phyloP scores from a whole-genome alignment of 2,113 vertebrate species.

The Gallinago jamesoni region DNA sequence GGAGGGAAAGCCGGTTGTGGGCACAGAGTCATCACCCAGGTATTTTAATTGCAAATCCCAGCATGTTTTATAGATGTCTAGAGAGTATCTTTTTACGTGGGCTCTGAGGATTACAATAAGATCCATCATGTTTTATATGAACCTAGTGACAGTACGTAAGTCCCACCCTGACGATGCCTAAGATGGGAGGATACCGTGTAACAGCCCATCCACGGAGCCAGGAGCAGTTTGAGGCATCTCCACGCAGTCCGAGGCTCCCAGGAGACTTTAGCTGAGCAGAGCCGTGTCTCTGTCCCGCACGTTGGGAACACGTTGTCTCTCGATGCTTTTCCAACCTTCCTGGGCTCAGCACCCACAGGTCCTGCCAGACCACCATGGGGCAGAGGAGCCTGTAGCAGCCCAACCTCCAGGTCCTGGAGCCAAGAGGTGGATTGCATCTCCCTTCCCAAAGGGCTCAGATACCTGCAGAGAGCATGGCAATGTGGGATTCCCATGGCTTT shows the following conservation, averaged over 20 bases:
- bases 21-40: conserved; percentile 39
- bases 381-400: background rate
- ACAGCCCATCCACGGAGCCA: background rate
- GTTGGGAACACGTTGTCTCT: accelerated
- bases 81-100: conserved; percentile 25
- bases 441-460: accelerated
- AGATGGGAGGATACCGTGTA: background rate
- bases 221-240: background rate
- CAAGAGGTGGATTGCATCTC: accelerated
- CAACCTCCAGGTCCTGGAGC: background rate
- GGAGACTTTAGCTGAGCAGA: background rate
- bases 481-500: background rate
- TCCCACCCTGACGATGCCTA: background rate
- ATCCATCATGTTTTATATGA: conserved; percentile 46
- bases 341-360: background rate
- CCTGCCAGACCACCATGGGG: accelerated
- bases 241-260: accelerated
- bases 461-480: accelerated
- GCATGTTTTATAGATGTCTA: conserved; percentile 56
- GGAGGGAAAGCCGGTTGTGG: background rate
- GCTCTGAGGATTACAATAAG: conserved; percentile 37
- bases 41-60: conserved; percentile 60
- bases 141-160: background rate
- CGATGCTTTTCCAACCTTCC: background rate
- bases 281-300: background rate